phyloP scores from a whole-genome alignment of 2,888 invertebrate species.

The Seira ritae region DNA sequence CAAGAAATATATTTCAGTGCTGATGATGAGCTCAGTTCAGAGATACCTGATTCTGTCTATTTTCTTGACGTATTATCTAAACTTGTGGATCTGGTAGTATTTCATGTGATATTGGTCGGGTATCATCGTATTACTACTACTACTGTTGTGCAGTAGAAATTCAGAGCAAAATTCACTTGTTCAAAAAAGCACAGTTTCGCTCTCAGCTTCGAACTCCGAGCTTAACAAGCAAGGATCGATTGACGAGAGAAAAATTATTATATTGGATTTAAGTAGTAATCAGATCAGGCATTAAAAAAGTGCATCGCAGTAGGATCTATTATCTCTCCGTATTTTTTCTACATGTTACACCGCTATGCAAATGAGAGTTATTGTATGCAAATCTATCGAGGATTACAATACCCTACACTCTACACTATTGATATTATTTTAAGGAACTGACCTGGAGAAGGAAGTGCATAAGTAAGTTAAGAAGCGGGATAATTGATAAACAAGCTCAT shows the following conservation, averaged over 20 bases:
- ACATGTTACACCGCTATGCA: too few species aligned
- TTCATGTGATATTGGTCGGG: background rate
- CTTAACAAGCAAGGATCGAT: too few species aligned
- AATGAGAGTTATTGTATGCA: too few species aligned
- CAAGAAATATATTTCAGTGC: background rate
- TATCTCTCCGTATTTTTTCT: too few species aligned
- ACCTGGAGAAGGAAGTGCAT: background rate
- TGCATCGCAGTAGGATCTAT: too few species aligned
- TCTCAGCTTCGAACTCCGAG: background rate
- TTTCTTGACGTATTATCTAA: background rate
- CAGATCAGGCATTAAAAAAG: too few species aligned
- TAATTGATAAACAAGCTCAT: background rate
- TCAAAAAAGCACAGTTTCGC: background rate
- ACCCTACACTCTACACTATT: too few species aligned
- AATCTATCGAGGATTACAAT: too few species aligned
- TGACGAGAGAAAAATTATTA: too few species aligned
- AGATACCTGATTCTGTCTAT: conserved; percentile 6
- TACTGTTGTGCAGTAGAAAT: too few species aligned
- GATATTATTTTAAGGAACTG: background rate
- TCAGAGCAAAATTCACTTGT: background rate
- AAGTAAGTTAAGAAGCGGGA: background rate
- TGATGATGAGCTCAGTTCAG: background rate
- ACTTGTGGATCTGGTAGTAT: background rate
- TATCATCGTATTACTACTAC: background rate
- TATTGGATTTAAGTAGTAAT: too few species aligned